Evolutionary conservation across 2,888 invertebrate genomes (phyloP).

Genomic region (Barypeithes pellucidus): DNA sequence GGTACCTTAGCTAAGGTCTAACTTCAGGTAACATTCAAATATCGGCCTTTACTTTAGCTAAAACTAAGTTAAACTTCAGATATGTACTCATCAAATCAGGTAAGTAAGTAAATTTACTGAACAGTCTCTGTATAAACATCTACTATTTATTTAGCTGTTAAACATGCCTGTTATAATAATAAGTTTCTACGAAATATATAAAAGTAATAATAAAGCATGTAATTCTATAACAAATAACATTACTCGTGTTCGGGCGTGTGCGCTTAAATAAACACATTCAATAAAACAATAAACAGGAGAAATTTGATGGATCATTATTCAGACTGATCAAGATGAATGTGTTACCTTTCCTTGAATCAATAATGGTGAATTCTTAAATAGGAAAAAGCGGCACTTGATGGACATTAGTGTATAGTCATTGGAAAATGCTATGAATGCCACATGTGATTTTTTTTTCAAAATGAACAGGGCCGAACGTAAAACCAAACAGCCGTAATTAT

Average conservation of each 20-base stretch:
- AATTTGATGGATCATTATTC: conserved; percentile 22
- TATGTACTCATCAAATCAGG: conserved; percentile 7
- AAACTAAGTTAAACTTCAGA: background rate
- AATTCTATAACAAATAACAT: conserved; percentile 20
- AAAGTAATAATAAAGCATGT: conserved; percentile 33
- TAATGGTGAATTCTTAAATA: background rate
- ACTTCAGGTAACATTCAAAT: too few relatives aligned
- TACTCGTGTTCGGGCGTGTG: conserved; percentile 19
- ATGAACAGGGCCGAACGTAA: too few relatives aligned
- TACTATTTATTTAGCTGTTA: conserved; percentile 3
- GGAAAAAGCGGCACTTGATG: background rate
- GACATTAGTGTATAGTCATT: background rate
- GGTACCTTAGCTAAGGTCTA: too few relatives aligned
- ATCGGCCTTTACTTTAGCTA: background rate
- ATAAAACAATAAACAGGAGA: conserved; percentile 16
- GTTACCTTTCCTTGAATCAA: conserved; percentile 7
- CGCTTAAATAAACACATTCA: conserved; percentile 22
- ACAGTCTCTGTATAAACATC: background rate
- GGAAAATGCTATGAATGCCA: too few relatives aligned
- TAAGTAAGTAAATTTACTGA: conserved; percentile 5
- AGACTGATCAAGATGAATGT: conserved; percentile 17
- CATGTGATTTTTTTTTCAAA: too few relatives aligned
- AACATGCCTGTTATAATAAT: conserved; percentile 12
- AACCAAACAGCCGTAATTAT: too few relatives aligned
- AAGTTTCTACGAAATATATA: conserved; percentile 23